A percentile compares a stretch with the other conserved stretches of the same genome.
phyloP scores from a whole-genome alignment of 2,113 vertebrate genomes.

The Helogale parvula region DNA sequence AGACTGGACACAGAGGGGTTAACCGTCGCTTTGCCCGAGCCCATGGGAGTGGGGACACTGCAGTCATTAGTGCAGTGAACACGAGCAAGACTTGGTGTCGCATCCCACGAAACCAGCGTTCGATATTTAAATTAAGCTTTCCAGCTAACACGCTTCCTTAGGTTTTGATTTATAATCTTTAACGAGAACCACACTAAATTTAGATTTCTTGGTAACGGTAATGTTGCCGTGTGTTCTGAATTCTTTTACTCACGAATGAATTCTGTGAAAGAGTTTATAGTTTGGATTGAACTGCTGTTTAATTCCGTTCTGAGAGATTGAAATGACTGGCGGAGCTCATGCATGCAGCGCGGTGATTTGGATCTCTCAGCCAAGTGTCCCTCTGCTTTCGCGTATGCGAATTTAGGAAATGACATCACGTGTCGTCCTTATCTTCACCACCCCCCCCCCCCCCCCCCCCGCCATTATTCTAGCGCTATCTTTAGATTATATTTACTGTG shows the following conservation, averaged over 20 bases:
- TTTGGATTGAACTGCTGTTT: constrained; percentile 6
- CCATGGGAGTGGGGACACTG: accelerated
- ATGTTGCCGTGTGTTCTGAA: constrained; percentile 3
- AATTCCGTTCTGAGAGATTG: constrained; percentile 43
- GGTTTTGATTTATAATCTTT: background rate
- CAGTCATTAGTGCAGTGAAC: background rate
- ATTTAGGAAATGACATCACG: background rate
- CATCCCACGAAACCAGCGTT: accelerated
- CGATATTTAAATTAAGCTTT: background rate
- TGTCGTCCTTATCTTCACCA: background rate
- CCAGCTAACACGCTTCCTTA: background rate
- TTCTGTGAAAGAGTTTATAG: background rate
- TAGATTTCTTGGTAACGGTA: background rate
- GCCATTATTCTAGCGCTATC: background rate
- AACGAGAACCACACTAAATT: background rate
- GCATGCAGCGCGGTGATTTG: background rate
- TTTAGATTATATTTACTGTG: constrained; percentile 13
- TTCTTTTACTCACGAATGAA: background rate
- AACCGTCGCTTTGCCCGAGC: background rate
- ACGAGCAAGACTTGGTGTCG: background rate
- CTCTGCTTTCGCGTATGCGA: background rate
- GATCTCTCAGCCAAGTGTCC: background rate
- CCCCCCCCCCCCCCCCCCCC: background rate
- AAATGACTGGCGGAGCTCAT: background rate
- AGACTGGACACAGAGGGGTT: background rate